Base-by-base conservation (phyloP, 2,888 invertebrate species). In the Agrotis puta region DNA sequence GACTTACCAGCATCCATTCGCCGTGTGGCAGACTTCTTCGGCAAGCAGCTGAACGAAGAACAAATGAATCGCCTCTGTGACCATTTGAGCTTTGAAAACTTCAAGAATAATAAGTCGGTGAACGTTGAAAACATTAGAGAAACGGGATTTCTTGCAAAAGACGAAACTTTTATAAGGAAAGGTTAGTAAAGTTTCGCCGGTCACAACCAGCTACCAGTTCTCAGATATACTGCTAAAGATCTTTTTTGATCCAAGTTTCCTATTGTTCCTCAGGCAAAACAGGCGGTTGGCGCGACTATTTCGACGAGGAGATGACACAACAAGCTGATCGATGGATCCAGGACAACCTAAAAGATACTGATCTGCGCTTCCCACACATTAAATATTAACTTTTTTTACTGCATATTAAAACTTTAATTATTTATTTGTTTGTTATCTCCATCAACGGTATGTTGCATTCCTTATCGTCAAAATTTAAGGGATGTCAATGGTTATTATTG, bases 71-170 rank as follows among this genome's bases (percentile, higher is more conserved):
- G 92, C 33, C 92, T 98, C 13, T 94, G 95, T 0, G 90, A 97
- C 4, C 97, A 98, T 89, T 96, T 98, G 77, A 95, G 97, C 82
- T 97, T 98, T 78, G 95, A 97, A 22, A 97, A 97, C 87, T 98
- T 98, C 94, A 97, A 97, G 70, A 94, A 96, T 4, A 98, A 98
- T 92, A 95, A 92, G 97, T 98, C 86, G 0, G 83, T 85, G 14
- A 88, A 80, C 59, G 81, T 56, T 22, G 83, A 85, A 14, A n/a
- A 70, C 0, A 9, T 83, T 33, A 75, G 67, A 18, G 76, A 82
- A 0, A 0, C 61, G 0, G 79, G 75, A 0, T 3, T 74, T 3
- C 33, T 80, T 0, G n/a, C 63, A 7, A 45, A 64, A 5, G 66
- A 56, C 0, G 77, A 82, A 64, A 53, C 51, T 4, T 87, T 88